Percentiles rank a stretch among this genome's conserved stretches.
Conservation (phyloP, 2,797 vertebrate genomes). For the Thaleichthys pacificus region DNA sequence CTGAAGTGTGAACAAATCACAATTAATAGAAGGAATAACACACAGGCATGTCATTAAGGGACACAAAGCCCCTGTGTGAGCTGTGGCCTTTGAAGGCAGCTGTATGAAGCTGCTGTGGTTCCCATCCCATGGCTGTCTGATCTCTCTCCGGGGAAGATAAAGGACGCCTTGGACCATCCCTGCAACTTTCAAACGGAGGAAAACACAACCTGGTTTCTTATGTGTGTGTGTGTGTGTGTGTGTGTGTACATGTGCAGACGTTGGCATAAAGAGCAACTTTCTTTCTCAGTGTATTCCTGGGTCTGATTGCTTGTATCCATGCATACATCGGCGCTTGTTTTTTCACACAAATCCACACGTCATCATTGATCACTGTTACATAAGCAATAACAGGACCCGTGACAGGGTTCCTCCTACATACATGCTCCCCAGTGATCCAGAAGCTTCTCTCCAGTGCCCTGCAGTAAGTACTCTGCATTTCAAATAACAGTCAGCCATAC, state of each 20-base stretch:
- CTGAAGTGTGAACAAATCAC: not conserved
- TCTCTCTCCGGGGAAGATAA: not conserved
- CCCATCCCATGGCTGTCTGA: not conserved
- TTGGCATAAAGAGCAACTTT: no score
- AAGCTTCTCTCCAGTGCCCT: slow-evolving; percentile 16
- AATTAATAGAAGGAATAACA: not conserved
- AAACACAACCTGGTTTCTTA: no score
- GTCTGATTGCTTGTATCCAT: not conserved
- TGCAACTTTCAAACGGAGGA: not conserved
- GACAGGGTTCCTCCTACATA: slow-evolving; percentile 18
- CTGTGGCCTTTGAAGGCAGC: not conserved
- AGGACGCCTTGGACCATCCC: not conserved
- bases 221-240: not conserved
- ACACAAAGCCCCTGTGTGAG: not conserved
- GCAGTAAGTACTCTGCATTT: slow-evolving; percentile 32
- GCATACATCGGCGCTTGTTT: slow-evolving; percentile 11
- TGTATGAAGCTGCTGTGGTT: not conserved
- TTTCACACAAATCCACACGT: slow-evolving; percentile 32
- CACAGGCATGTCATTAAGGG: not conserved
- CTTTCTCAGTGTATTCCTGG: no score
- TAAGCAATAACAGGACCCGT: not conserved
- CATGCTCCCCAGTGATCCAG: not conserved
- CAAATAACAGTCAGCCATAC: slow-evolving; percentile 28
- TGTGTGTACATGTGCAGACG: not conserved
- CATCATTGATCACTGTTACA: not conserved